A percentile compares a stretch with the other conserved stretches of the same genome.
phyloP scores from a whole-genome alignment of 2,888 invertebrate species.

The Euspilapteryx auroguttella region DNA sequence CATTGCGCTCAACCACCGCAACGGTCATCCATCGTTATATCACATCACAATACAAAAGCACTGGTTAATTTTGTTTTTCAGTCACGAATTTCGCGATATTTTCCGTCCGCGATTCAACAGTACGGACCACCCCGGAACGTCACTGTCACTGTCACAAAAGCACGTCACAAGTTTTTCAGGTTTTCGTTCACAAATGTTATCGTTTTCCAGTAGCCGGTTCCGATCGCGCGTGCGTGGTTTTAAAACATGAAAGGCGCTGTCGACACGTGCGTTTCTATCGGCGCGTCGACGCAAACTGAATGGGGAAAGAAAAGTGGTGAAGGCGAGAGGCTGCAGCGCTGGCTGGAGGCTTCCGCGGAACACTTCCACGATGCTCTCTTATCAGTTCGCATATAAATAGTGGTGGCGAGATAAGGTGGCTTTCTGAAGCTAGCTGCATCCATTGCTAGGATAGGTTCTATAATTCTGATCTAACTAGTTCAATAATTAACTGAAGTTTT shows the following conservation, averaged over 20 bases:
- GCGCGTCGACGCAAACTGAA: conserved; percentile 32
- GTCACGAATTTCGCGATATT: no score
- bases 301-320: no score
- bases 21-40: conserved; percentile 19
- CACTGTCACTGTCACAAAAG: no score
- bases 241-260: conserved; percentile 9
- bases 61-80: conserved; percentile 17
- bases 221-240: conserved; percentile 42
- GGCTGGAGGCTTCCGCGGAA: background rate
- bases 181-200: conserved; percentile 5
- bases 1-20: conserved; percentile 24
- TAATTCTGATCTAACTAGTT: no score
- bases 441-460: no score
- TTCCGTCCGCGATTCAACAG: no score
- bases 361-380: background rate
- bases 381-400: no score
- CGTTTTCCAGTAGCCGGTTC: conserved; percentile 18
- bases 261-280: conserved; percentile 16
- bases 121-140: conserved; percentile 32
- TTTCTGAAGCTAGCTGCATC: no score
- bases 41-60: conserved; percentile 20
- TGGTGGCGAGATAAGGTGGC: no score
- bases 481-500: no score
- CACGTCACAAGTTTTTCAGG: background rate
- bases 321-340: no score